Conservation (phyloP, 2,888 invertebrate genomes). For the Argyra leucocephala region DNA sequence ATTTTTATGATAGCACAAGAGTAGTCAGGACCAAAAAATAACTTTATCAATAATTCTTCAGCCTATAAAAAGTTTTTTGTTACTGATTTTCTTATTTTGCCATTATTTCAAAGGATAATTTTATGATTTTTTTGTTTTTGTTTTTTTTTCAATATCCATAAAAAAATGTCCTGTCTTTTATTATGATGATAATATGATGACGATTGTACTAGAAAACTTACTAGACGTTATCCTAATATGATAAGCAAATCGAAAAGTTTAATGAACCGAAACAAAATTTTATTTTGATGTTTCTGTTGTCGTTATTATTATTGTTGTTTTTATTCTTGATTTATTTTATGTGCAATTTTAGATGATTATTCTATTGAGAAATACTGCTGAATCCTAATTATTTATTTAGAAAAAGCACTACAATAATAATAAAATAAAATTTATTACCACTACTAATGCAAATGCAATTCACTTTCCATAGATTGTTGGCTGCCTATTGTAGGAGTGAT, state of each 20-base stretch:
- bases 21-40: not conserved
- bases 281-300: not conserved
- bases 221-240: not conserved
- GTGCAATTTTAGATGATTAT: not conserved
- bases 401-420: too few relatives aligned
- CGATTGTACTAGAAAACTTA: not conserved
- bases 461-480: too few relatives aligned
- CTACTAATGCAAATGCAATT: too few relatives aligned
- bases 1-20: not conserved
- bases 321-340: not conserved
- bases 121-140: not conserved
- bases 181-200: too few relatives aligned
- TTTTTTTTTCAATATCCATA: not conserved
- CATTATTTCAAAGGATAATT: not conserved
- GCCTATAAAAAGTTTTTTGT: not conserved
- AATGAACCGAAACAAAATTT: not conserved
- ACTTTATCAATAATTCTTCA: not conserved
- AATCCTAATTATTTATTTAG: not conserved
- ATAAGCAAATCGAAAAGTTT: slow-evolving; percentile 3
- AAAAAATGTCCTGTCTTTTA: not conserved
- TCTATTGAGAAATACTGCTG: not conserved
- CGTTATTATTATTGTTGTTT: not conserved
- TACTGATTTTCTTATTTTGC: not conserved
- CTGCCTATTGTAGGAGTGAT: too few relatives aligned
- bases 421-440: too few relatives aligned